A percentile compares a stretch with the other conserved stretches of the same genome.
Conservation (phyloP, 1,140 invertebrate genomes). For the Drosophila virilis region DNA sequence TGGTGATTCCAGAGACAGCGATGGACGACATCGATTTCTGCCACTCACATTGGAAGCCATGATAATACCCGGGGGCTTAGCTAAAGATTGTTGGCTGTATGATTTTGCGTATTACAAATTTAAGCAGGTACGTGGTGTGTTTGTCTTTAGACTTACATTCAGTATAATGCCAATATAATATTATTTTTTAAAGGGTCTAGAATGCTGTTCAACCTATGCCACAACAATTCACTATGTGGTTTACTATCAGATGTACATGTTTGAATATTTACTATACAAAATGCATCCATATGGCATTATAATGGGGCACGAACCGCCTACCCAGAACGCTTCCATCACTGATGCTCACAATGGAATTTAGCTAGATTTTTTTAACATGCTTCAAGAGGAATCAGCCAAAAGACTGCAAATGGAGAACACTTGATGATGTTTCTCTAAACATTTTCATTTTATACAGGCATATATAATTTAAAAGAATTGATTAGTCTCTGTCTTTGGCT, state of each 20-base stretch:
- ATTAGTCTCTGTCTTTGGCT: constrained; percentile 49
- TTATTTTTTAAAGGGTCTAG: constrained; percentile 88
- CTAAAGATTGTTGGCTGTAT: constrained; percentile 30
- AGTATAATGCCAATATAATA: background rate
- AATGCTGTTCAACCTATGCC: constrained; percentile 94
- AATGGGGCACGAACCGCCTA: constrained; percentile 20
- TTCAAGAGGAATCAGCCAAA: too few relatives aligned
- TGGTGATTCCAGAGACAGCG: constrained; percentile 94
- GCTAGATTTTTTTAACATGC: too few relatives aligned
- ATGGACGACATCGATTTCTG: constrained; percentile 87
- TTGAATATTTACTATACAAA: constrained; percentile 95
- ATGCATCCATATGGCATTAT: constrained; percentile 89
- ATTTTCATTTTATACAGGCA: background rate
- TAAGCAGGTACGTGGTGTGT: constrained; percentile 18
- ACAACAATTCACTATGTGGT: constrained; percentile 95
- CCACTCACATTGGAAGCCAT: constrained; percentile 31
- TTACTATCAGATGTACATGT: constrained; percentile 93
- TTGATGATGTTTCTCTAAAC: background rate
- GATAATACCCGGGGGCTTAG: constrained; percentile 27
- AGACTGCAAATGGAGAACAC: too few relatives aligned
- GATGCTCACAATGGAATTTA: background rate
- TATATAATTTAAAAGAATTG: background rate
- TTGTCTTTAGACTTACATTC: too few relatives aligned
- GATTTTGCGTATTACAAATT: constrained; percentile 16
- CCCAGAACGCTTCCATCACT: background rate